A percentile compares a stretch with the other conserved stretches of the same genome.
phyloP scores from a whole-genome alignment of 1,140 invertebrate species.

The Tetramorium parvispinum region DNA sequence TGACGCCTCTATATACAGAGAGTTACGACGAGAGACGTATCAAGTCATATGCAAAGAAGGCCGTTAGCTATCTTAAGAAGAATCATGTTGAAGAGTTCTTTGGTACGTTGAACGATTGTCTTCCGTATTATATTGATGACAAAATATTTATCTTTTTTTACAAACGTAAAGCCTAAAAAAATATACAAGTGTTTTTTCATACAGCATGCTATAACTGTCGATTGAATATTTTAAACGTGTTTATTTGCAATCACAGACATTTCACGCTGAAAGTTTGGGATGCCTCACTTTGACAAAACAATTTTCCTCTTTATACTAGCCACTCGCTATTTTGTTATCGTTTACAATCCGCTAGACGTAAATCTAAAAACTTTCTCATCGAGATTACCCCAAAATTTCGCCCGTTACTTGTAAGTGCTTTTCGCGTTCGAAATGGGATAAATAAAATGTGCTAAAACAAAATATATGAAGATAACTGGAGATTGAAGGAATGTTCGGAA shows the following conservation, averaged over 20 bases:
- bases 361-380: neutral
- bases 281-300: neutral
- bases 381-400: neutral
- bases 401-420: neutral
- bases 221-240: neutral
- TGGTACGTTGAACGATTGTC: slow-evolving; percentile 53
- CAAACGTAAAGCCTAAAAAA: neutral
- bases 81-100: slow-evolving; percentile 82
- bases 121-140: neutral
- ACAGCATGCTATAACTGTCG: neutral
- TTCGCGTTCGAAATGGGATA: neutral
- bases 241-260: neutral
- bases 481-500: neutral
- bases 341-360: neutral
- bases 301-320: neutral
- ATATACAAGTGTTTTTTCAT: neutral
- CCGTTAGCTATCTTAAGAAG: slow-evolving; percentile 86
- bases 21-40: no score
- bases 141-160: neutral
- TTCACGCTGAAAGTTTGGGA: neutral
- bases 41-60: slow-evolving; percentile 76
- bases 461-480: neutral
- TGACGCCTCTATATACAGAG: slow-evolving; percentile 90
- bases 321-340: neutral
- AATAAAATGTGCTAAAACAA: neutral